Percentiles rank a stretch among this genome's conserved stretches.
Conservation (phyloP, 2,797 vertebrate genomes). For the Enteromius unitaeniatus region DNA sequence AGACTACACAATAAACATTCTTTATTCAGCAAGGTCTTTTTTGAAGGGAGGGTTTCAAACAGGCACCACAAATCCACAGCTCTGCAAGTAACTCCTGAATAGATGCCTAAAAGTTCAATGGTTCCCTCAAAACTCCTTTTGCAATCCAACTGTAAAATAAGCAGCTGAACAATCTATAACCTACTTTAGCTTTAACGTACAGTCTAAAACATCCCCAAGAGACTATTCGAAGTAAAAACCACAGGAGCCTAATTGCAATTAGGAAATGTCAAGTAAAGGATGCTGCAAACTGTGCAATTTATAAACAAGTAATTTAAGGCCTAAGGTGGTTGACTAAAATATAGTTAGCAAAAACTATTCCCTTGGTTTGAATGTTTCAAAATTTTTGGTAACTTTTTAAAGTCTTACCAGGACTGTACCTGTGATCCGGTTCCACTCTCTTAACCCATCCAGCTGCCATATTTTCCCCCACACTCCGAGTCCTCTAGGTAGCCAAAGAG, state of each 20-base stretch:
- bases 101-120: conserved; percentile 29
- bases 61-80: conserved; percentile 35
- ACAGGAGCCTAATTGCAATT: background rate
- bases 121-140: background rate
- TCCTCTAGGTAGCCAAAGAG: conserved; percentile 91
- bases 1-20: conserved; percentile 62
- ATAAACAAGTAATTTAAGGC: background rate
- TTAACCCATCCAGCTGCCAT: conserved; percentile 82
- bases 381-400: background rate
- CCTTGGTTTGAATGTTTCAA: background rate
- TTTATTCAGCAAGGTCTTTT: conserved; percentile 4
- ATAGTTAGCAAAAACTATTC: too few relatives aligned
- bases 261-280: background rate
- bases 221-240: background rate
- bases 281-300: background rate
- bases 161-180: background rate
- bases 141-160: background rate
- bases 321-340: background rate
- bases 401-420: conserved; percentile 63
- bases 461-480: conserved; percentile 84
- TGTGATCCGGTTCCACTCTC: conserved; percentile 76
- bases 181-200: background rate
- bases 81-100: conserved; percentile 20
- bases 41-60: conserved; percentile 36
- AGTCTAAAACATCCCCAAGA: background rate